Base-by-base conservation (phyloP, 2,888 invertebrate species). In the Carabus problematicus region DNA sequence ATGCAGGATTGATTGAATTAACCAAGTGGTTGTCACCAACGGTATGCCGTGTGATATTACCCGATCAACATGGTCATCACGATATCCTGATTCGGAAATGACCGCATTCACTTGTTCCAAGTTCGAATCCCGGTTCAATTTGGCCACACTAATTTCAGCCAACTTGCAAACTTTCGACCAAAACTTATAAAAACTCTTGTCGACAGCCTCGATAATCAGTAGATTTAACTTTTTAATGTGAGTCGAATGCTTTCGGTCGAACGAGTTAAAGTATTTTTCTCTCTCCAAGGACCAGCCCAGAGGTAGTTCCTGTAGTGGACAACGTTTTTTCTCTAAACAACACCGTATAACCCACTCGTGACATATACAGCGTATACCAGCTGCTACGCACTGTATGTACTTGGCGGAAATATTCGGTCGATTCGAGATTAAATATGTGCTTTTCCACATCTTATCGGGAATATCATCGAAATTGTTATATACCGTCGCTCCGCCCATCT, bases 331-430 rank as follows among this genome's bases (percentile, higher is more conserved):
- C 74, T 80, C 75, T 12, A 78, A 78, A 75, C 90, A 88, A 75
- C 88, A 88, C 73, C 86, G 81, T 40, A 89, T 85, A 63, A 93
- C 85, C 92, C 92, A 94, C 68, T 84, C 85, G 79, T 92, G 90
- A 52, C 87, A 87, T 3, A 91, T 81, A 6, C 88, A 86, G 18
- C 83, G 77, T 0, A 92, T 85, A 70, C 88, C 88, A 1, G 86
- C 85, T 0, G 91, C 90, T 47, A 93, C 78, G 73, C 90, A 91
- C 73, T 89, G 86, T 73, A 93, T 84, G 79, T 89, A 91, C 77
- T 92, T 92, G 8, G 89, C 88, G 0, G 93, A 93, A 64, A 88
- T 83, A 74, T 91, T 91, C 47, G 90, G 89, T 12, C 89, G 85
- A 8, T 91, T 89, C 0, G 92, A 88, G 66, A 93, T 85, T 42